Percentiles rank a stretch among this genome's conserved stretches.
Evolutionary conservation across 2,797 vertebrate species (phyloP).

Genomic region (Megaceryle alcyon): DNA sequence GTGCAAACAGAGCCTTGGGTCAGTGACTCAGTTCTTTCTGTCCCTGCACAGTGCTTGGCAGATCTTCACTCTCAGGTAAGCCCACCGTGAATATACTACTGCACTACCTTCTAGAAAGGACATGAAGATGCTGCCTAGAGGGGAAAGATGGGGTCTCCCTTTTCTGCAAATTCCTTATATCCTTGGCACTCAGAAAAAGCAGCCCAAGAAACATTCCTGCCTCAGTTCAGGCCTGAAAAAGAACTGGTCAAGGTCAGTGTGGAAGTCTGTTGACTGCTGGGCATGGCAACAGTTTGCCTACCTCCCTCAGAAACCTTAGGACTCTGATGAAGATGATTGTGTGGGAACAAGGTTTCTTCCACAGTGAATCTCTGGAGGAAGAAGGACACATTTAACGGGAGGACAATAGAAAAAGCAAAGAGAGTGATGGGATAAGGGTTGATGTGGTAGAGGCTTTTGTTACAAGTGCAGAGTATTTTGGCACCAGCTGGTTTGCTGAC

Average conservation of each 20-base stretch:
- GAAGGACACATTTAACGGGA: neutral
- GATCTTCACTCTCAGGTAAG: neutral
- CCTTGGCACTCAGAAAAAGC: neutral
- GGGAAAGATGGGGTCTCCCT: neutral
- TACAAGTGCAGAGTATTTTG: conserved; percentile 48
- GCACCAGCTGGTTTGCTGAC: conserved; percentile 1
- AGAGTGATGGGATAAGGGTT: neutral
- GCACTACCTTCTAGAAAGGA: neutral
- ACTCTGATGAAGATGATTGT: neutral
- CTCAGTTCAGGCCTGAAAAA: neutral
- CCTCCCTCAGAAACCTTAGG: neutral
- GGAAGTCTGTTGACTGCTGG: neutral
- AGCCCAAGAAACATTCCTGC: neutral
- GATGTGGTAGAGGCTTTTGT: conserved; percentile 26
- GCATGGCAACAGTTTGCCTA: neutral
- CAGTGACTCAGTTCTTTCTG: neutral
- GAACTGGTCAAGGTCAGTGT: neutral
- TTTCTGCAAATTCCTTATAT: neutral
- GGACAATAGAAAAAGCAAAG: neutral
- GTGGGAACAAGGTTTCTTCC: neutral
- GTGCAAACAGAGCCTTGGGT: neutral
- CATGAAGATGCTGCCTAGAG: neutral
- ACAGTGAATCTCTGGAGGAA: neutral
- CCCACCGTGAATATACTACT: neutral
- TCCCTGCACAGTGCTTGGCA: neutral